Evolutionary conservation across 2,113 vertebrate species (phyloP).

Genomic region (Boulengeromyrus knoepffleri): DNA sequence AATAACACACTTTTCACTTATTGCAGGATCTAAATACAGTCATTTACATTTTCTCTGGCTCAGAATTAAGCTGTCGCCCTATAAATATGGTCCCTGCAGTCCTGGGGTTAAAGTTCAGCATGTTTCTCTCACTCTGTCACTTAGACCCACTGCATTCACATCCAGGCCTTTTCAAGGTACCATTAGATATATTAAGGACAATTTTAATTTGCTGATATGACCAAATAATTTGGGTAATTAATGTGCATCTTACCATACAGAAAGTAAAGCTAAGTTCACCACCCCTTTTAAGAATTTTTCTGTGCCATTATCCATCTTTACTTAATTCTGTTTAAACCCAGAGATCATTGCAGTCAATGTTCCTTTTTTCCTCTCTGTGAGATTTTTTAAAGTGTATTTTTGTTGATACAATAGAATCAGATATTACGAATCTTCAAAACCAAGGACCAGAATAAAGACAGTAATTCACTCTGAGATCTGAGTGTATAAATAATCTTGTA

Average conservation of each 20-base stretch:
- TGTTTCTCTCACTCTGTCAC: not conserved
- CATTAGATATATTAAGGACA: not conserved
- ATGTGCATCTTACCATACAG: not conserved
- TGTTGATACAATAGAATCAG: not conserved
- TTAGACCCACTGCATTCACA: not conserved
- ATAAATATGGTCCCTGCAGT: not conserved
- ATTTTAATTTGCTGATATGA: not conserved
- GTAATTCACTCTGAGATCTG: not conserved
- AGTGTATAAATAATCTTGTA: not conserved
- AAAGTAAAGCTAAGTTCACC: not conserved
- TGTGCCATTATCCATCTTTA: not conserved
- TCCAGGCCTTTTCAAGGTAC: not conserved
- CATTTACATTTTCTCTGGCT: not conserved
- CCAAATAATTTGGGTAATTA: not conserved
- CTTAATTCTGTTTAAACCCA: not conserved
- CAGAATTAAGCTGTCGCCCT: not conserved
- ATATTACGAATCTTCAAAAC: not conserved
- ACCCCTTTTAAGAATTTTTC: not conserved
- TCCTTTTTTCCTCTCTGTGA: not conserved
- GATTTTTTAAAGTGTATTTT: not conserved
- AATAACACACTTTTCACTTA: conserved; percentile 16
- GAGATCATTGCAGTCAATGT: not conserved
- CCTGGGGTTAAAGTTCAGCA: not conserved
- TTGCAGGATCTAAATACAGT: not conserved
- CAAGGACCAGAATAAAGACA: not conserved